These are phyloP conservation scores for Cordylochernes scorpioides DNA, from an alignment of 2,888 invertebrate genomes.

Conservation along the genomic window DNA sequence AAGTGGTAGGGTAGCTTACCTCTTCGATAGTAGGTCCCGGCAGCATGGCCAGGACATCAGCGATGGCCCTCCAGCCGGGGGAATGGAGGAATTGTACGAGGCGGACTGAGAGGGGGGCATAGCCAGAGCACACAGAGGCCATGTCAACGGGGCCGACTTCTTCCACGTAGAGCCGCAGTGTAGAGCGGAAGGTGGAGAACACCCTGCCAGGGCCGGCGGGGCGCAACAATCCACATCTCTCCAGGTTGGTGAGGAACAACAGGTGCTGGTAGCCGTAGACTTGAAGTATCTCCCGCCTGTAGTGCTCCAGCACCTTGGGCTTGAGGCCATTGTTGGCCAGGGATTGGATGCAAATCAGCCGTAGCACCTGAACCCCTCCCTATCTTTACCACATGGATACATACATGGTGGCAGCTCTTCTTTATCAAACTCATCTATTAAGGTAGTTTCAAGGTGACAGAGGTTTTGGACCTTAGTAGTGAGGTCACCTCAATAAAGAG, in stretches of 20 bases:
- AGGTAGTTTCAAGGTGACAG: too few relatives aligned
- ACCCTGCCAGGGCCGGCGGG: constrained; percentile 33
- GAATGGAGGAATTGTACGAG: constrained; percentile 24
- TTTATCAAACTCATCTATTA: too few relatives aligned
- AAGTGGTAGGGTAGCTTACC: too few relatives aligned
- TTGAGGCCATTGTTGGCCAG: constrained; percentile 74
- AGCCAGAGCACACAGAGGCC: constrained; percentile 65
- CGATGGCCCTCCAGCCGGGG: constrained; percentile 35
- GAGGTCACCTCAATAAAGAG: too few relatives aligned
- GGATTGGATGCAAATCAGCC: constrained; percentile 76
- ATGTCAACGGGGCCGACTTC: constrained; percentile 49
- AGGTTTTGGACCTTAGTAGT: too few relatives aligned
- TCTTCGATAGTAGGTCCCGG: constrained; percentile 42
- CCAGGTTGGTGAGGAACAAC: constrained; percentile 52
- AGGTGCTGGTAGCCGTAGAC: constrained; percentile 66
- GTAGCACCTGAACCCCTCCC: constrained; percentile 36
- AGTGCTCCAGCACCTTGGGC: constrained; percentile 48
- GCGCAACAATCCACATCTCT: constrained; percentile 53
- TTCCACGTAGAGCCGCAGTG: constrained; percentile 57
- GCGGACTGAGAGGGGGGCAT: constrained; percentile 70
- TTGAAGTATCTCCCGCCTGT: constrained; percentile 38
- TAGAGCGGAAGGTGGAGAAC: constrained; percentile 25
- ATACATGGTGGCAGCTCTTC: too few relatives aligned
- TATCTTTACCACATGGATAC: too few relatives aligned
- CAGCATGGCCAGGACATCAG: constrained; percentile 46